Evolutionary conservation across 2,888 invertebrate genomes (phyloP).

Genomic region (Neoaliturus tenellus): DNA sequence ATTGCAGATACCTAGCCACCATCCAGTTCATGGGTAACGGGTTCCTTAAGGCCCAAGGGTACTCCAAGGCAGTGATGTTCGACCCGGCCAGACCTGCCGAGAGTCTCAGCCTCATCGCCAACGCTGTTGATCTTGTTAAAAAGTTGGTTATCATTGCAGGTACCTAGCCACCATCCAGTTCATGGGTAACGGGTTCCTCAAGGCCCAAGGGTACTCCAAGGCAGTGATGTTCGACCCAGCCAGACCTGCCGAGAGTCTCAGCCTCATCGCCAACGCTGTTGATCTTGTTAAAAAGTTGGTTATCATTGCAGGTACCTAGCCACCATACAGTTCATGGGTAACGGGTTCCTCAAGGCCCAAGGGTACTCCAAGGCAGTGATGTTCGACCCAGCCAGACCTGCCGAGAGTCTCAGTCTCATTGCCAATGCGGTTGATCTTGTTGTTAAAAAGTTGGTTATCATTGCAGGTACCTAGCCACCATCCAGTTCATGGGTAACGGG

Average conservation of each 20-base stretch:
- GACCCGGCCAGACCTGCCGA: conserved; percentile 81
- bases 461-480: conserved; percentile 81
- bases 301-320: conserved; percentile 78
- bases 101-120: too few relatives aligned
- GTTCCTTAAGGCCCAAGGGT: conserved; percentile 84
- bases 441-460: too few relatives aligned
- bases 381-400: conserved; percentile 81
- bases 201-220: conserved; percentile 85
- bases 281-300: neutral
- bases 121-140: too few relatives aligned
- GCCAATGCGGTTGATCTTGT: conserved; percentile 78
- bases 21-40: conserved; percentile 84
- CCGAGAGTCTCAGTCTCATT: conserved; percentile 82
- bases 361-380: conserved; percentile 83
- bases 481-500: conserved; percentile 83
- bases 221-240: conserved; percentile 81
- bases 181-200: conserved; percentile 84
- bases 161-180: conserved; percentile 82
- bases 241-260: conserved; percentile 83
- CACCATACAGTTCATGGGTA: conserved; percentile 82
- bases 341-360: conserved; percentile 84
- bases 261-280: conserved; percentile 81
- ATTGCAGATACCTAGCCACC: conserved; percentile 80
- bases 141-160: conserved; percentile 71
- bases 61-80: conserved; percentile 82